phyloP scores from a whole-genome alignment of 2,888 invertebrate species.

The Protophormia terraenovae region DNA sequence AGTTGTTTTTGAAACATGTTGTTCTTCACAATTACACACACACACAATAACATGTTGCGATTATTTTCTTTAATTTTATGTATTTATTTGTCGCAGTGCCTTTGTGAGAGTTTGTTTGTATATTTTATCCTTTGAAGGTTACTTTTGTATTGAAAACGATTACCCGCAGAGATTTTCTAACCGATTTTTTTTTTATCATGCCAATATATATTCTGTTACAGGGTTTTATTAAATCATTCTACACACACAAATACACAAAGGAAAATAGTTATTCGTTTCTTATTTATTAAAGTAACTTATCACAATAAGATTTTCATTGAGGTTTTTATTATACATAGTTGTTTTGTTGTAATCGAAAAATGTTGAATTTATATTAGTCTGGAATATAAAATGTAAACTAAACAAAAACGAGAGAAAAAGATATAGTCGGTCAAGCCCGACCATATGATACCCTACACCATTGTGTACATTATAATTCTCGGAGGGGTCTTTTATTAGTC shows the following conservation, averaged over 20 bases:
- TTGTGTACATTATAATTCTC: no score
- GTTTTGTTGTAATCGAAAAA: no score
- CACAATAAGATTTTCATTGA: no score
- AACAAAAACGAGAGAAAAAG: no score
- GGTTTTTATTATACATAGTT: no score
- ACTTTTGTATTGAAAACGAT: background rate
- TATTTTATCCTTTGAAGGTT: background rate
- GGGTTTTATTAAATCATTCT: background rate
- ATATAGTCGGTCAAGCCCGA: no score
- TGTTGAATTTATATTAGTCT: no score
- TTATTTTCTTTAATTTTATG: background rate
- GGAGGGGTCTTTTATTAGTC: no score
- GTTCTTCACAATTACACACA: background rate
- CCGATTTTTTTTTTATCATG: background rate
- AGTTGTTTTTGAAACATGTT: background rate
- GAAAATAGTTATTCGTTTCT: no score
- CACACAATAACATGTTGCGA: background rate
- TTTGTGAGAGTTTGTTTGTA: background rate
- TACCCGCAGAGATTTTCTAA: constrained; percentile 6
- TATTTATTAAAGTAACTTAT: no score
- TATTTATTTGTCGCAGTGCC: background rate
- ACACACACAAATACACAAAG: background rate
- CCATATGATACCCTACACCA: no score
- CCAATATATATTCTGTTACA: background rate
- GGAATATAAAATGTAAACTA: no score